Evolutionary conservation across 64 coral and sea anemone species (phyloP), one percentile per base, ranked within the genome.

Genomic region (Montipora foliosa): DNA sequence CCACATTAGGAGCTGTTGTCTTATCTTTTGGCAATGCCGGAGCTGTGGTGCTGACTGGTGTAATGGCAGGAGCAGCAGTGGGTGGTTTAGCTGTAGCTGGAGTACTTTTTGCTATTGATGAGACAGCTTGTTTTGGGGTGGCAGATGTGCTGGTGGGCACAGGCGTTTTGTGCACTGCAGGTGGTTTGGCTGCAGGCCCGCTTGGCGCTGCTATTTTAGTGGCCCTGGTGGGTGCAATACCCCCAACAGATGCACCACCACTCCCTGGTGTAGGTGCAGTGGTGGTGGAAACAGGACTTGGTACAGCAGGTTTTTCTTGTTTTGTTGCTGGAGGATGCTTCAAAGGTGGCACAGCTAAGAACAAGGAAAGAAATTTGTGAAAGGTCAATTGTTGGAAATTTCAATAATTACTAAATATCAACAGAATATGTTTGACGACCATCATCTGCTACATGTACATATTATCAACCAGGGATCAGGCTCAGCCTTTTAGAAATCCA

Each of bases 141-240:
- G 21, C 15, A 55, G 71, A 79, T 5, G 91, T 86, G 46, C 77
- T 88, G 49, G 84, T 85, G 11, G 76, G 48, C 9, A 84, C 22
- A 53, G 91, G 80, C 50, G 53, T 0, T 57, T 85, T 83, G 14
- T 87, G 72, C 8, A 60, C 74, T 10, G 44, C 75, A 67, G 82
- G 67, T 19, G 82, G 83, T 88, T 87, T 93, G 6, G 77, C 59
- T 16, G 57, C 14, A 16, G 76, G 71, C 49, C 48, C 19, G 22
- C 57, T 74, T 47, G 80, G 22, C 25, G 37, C 9, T 49, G 62
- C 91, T 78, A 29, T 5, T 78, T 59, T 84, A 77, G 50, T 60
- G 24, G 91, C 82, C 48, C 86, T 78, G 52, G 81, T 58, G 8
- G 91, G 82, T 78, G 61, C 91, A 57, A 21, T 22, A 89, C 17